phyloP scores from a whole-genome alignment of 2,888 invertebrate species.

The Lochmaea crataegi region DNA sequence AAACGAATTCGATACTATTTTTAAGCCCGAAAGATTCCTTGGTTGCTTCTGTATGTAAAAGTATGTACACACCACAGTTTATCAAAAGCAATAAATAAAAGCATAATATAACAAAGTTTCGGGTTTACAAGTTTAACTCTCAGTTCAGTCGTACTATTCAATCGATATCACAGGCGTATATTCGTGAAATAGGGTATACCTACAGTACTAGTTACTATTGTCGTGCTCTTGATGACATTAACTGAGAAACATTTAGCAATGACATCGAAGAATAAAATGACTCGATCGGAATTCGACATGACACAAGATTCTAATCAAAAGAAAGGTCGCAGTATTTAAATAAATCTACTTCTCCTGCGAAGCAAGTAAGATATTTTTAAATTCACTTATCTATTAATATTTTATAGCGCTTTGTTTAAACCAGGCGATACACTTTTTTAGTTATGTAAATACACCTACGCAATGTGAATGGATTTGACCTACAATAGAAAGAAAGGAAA shows the following conservation, averaged over 20 bases:
- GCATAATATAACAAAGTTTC: no score
- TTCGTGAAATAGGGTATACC: no score
- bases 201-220: neutral
- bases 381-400: neutral
- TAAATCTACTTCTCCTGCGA: neutral
- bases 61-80: no score
- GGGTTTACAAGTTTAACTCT: no score
- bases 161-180: no score
- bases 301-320: neutral
- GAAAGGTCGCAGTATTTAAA: neutral
- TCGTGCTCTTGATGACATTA: neutral
- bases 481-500: constrained; percentile 36
- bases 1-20: no score
- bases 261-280: constrained; percentile 6
- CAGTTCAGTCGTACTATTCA: no score
- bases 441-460: constrained; percentile 35
- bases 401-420: constrained; percentile 24
- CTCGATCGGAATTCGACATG: constrained; percentile 1
- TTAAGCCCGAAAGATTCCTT: no score
- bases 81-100: no score
- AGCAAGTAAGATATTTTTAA: neutral
- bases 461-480: constrained; percentile 31
- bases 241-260: constrained; percentile 2
- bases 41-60: no score
- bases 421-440: constrained; percentile 27